Base-by-base conservation (phyloP, 2,797 vertebrate genomes). In the Anisognathus igniventris region DNA sequence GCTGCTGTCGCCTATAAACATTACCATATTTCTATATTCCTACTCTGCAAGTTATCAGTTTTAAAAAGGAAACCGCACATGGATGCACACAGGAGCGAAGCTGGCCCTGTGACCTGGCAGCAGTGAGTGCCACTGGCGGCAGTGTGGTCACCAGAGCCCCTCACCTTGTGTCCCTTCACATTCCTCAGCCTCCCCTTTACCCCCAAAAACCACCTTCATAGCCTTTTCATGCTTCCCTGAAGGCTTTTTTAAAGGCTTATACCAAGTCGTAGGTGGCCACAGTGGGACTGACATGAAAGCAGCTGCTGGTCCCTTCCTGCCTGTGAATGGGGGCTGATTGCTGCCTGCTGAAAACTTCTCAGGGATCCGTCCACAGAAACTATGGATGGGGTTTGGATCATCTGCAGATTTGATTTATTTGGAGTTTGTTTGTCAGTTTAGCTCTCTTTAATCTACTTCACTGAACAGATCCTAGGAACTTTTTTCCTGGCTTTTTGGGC, bases 131-230 rank as follows among this genome's bases (percentile, higher is more conserved):
- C 1, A 1, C 39, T 58, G 53, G 28, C 35, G 40, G 20, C 39
- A 73, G 6, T 0, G 1, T 35, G 50, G 27, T 54, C 54, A 39
- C 57, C 70, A 58, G 42, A 81, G 33, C 19, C 39, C 16, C 31
- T 64, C 0, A 0, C 9, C 12, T 14, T 0, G 0, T 0, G 3
- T 30, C 31, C 4, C 1, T 44, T 82, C 0, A 0, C 23, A 5
- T 50, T 74, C 22, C 30, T 16, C 50, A 42, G 14, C 47, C 35
- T 44, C 12, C 30, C 64, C 27, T 42, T 68, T 53, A 28, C 19
- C 45, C 37, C 15, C 28, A 4, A 0, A 10, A 51, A 12, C 5
- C 6, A 12, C 8, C 54, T 75, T 22, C 37, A 18, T 24, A 57
- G 67, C 25, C 24, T 48, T 7, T 12, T 4, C 2, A 0, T 42